These are phyloP conservation scores for Balearica regulorum DNA, from an alignment of 2,797 vertebrate genomes.

Conservation along the genomic window DNA sequence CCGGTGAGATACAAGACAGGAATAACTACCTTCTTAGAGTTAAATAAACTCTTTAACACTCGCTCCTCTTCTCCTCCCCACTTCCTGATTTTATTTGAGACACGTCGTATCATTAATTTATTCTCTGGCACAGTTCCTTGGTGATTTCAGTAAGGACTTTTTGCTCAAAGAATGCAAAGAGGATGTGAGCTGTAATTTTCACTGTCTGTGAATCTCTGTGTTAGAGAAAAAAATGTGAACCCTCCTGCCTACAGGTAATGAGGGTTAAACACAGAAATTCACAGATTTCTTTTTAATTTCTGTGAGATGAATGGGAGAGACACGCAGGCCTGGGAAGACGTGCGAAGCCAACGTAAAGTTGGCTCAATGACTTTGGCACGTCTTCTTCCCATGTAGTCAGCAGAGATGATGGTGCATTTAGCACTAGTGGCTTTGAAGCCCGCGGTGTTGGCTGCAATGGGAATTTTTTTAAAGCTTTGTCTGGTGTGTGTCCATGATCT, in stretches of 20 bases:
- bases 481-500: background rate
- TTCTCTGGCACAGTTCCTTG: background rate
- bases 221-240: background rate
- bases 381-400: background rate
- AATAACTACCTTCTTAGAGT: background rate
- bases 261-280: background rate
- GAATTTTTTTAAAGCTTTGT: background rate
- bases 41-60: background rate
- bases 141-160: background rate
- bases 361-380: background rate
- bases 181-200: slow-evolving; percentile 26
- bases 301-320: background rate
- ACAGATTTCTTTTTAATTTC: slow-evolving; percentile 14
- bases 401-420: background rate
- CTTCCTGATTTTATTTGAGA: slow-evolving; percentile 42
- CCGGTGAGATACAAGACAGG: background rate
- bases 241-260: background rate
- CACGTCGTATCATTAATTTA: background rate
- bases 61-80: background rate
- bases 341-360: background rate
- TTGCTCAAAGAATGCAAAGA: background rate
- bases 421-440: background rate
- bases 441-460: background rate
- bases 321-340: background rate
- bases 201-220: background rate